Conservation (phyloP, 2,113 vertebrate genomes). For the Phrynosoma platyrhinos region DNA sequence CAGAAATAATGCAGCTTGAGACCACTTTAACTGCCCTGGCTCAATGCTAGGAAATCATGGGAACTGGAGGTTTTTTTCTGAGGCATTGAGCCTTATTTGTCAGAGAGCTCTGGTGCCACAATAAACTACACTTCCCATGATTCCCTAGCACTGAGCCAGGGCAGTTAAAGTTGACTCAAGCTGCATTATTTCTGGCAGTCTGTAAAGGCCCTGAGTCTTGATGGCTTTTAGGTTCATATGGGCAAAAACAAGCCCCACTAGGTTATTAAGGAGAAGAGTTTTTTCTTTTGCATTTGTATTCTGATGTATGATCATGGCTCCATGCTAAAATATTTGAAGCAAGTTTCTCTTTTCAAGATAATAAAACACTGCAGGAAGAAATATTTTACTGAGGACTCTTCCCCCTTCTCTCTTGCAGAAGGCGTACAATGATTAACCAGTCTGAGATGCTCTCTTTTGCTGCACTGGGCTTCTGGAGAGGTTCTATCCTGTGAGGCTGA, state of each 20-base stretch:
- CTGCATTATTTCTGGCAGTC: too few species aligned
- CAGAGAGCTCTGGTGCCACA: too few species aligned
- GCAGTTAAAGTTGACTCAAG: too few species aligned
- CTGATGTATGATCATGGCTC: neutral
- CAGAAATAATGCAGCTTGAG: too few species aligned
- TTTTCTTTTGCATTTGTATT: slow-evolving; percentile 7
- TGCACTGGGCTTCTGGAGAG: slow-evolving; percentile 17
- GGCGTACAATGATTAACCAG: slow-evolving; percentile 13
- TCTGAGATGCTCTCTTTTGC: slow-evolving; percentile 45
- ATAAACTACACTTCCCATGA: too few species aligned
- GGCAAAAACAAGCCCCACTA: neutral
- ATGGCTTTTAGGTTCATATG: neutral
- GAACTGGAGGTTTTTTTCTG: too few species aligned
- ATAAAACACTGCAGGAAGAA: slow-evolving; percentile 47
- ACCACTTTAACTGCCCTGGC: too few species aligned
- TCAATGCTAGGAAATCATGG: too few species aligned
- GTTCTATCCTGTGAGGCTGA: slow-evolving; percentile 38
- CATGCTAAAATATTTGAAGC: slow-evolving; percentile 43
- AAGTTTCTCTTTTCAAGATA: slow-evolving; percentile 29
- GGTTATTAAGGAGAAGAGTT: slow-evolving; percentile 27
- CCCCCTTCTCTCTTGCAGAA: neutral
- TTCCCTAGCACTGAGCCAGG: too few species aligned
- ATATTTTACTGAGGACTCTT: slow-evolving; percentile 44
- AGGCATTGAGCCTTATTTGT: too few species aligned
- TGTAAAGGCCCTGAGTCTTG: neutral